Evolutionary conservation across 2,888 invertebrate species (phyloP), one percentile per base, ranked within the genome.

Genomic region (Gnatocerus cornutus): DNA sequence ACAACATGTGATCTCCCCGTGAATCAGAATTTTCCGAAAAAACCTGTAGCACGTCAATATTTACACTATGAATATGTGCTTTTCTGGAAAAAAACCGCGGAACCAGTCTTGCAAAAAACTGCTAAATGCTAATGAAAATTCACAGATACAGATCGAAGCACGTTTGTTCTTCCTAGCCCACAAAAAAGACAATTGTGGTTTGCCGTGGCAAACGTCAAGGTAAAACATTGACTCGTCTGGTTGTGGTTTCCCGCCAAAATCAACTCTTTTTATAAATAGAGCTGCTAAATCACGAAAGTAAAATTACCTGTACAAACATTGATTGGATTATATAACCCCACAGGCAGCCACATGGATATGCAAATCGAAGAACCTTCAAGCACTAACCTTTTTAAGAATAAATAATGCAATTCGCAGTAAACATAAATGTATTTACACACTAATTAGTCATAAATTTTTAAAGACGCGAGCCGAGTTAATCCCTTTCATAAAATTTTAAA

Each of bases 191-290:
- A 46, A 46, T 46, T 21, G 46, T 10, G 13, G n/a, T 21, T 46
- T 6, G 3, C 14, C 46, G 14, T 3, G 46, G 16, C 13, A 46
- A 46, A 46, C 46, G 46, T 46, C 46, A 46, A 46, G 46, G 46
- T 46, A 46, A 46, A 21, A 16, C 46, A 46, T 16, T 46, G 46
- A 46, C 46, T 16, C n/a, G 21, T 21, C 21, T 21, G 21, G 7
- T 14, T 16, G 46, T 16, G 21, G 13, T 46, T 13, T 46, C 46
- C 46, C 46, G 21, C 46, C 46, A 46, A 46, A 46, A 46, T 3
- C 46, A 14, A 14, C 21, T 16, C 13, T 46, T 46, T n/a, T 41
- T 41, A 12, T 41, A 37, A 37, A 12, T 13, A 12, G 41, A 41
- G n/a, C n/a, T 41, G 10, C 3, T 41, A 41, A 12, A 6, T 13